A percentile compares a stretch with the other conserved stretches of the same genome.
These are phyloP conservation scores for Gallinago paraguaiae DNA, from an alignment of 2,113 vertebrate genomes.

Conservation along the genomic window DNA sequence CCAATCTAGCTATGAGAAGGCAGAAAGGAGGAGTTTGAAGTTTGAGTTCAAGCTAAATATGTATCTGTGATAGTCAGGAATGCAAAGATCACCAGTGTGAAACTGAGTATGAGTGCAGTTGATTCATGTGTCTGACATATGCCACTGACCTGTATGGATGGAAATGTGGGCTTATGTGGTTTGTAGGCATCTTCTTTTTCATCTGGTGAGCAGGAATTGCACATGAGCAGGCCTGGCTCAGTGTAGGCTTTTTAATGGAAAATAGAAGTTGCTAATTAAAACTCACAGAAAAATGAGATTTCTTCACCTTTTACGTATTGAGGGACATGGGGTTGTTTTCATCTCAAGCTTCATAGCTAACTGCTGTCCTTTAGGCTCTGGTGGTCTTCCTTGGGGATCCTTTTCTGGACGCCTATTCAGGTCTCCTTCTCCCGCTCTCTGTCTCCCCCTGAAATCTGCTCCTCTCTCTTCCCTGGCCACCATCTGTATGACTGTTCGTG, in stretches of 20 bases:
- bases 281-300: background rate
- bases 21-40: background rate
- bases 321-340: background rate
- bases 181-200: background rate
- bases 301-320: background rate
- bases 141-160: background rate
- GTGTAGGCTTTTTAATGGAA: background rate
- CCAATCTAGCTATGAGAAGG: background rate
- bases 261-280: background rate
- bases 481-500: rapidly evolving
- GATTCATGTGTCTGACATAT: background rate
- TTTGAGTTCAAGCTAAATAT: background rate
- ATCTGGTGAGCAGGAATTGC: background rate
- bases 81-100: background rate
- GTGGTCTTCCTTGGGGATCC: background rate
- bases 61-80: background rate
- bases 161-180: background rate
- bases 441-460: background rate
- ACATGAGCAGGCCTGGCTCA: background rate
- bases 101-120: background rate
- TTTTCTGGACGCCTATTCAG: rapidly evolving
- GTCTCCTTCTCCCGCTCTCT: background rate
- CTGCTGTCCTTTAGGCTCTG: background rate
- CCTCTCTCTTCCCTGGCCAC: background rate
- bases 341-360: background rate